These are phyloP conservation scores for Synergus itoensis DNA, from an alignment of 2,888 invertebrate species.

Conservation along the genomic window DNA sequence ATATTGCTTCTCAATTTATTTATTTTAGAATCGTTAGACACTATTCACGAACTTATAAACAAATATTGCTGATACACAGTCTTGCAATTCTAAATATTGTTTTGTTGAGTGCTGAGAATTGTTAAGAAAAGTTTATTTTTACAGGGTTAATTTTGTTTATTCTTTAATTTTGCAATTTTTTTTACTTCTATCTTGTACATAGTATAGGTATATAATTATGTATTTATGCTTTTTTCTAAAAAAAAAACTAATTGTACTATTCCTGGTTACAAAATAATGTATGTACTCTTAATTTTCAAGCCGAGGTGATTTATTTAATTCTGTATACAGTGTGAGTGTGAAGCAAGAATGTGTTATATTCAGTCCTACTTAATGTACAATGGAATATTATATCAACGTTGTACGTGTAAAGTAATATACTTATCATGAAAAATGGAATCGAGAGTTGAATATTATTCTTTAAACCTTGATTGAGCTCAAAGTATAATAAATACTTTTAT, in stretches of 20 bases:
- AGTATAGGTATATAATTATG: slow-evolving; percentile 13
- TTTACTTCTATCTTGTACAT: neutral
- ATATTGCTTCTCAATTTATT: neutral
- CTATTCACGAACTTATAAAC: neutral
- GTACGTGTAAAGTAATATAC: slow-evolving; percentile 60
- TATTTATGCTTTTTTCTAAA: neutral
- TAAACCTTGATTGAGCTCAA: neutral
- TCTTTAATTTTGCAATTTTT: neutral
- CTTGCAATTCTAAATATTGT: neutral
- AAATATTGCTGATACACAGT: neutral
- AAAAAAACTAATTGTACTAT: neutral
- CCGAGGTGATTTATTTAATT: slow-evolving; percentile 20
- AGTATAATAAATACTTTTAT: neutral
- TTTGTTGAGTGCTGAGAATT: neutral
- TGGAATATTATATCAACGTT: slow-evolving; percentile 48
- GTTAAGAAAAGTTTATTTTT: neutral
- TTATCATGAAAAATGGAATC: slow-evolving; percentile 46
- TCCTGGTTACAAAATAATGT: slow-evolving; percentile 2
- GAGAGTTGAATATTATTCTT: slow-evolving; percentile 6
- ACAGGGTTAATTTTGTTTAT: neutral
- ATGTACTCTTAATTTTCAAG: neutral
- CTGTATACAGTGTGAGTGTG: slow-evolving; percentile 25
- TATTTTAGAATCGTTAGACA: neutral
- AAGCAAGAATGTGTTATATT: slow-evolving; percentile 41
- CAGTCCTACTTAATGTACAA: slow-evolving; percentile 41